These are phyloP conservation scores for Cheirogaleus medius DNA, from an alignment of 2,113 vertebrate species.

Conservation along the genomic window DNA sequence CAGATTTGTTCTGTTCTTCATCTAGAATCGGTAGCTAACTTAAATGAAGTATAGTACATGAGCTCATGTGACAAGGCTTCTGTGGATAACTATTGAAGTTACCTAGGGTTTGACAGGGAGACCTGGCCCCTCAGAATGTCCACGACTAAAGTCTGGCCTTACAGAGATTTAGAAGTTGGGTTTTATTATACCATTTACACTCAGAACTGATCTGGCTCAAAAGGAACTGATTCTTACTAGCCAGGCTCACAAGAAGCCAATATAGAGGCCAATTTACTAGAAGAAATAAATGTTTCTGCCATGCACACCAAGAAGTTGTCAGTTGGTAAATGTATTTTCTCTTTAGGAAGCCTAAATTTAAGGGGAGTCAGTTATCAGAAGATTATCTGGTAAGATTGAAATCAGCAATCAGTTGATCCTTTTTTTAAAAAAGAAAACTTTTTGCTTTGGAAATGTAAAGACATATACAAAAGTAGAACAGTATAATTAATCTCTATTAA, in stretches of 20 bases:
- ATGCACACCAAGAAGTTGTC: conserved; percentile 1
- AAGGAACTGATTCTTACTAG: neutral
- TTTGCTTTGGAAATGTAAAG: conserved; percentile 24
- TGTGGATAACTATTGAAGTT: neutral
- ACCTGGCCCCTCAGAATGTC: neutral
- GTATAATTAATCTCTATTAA: neutral
- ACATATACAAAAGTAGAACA: neutral
- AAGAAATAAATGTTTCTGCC: conserved; percentile 30
- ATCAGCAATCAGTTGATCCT: neutral
- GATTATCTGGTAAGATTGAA: conserved; percentile 18
- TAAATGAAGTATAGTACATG: neutral
- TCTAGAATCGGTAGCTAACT: neutral
- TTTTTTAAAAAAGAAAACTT: neutral
- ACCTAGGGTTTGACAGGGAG: neutral
- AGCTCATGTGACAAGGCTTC: neutral
- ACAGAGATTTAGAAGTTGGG: neutral
- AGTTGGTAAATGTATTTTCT: neutral
- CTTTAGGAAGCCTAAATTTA: neutral
- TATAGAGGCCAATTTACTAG: neutral
- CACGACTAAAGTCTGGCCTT: neutral
- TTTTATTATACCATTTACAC: neutral
- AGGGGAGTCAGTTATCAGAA: neutral
- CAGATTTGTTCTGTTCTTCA: neutral
- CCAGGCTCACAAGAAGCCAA: neutral
- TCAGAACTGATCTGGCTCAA: neutral